Percentiles rank a stretch among this genome's conserved stretches.
phyloP scores from a whole-genome alignment of 2,113 vertebrate genomes.

The Cygnus atratus region DNA sequence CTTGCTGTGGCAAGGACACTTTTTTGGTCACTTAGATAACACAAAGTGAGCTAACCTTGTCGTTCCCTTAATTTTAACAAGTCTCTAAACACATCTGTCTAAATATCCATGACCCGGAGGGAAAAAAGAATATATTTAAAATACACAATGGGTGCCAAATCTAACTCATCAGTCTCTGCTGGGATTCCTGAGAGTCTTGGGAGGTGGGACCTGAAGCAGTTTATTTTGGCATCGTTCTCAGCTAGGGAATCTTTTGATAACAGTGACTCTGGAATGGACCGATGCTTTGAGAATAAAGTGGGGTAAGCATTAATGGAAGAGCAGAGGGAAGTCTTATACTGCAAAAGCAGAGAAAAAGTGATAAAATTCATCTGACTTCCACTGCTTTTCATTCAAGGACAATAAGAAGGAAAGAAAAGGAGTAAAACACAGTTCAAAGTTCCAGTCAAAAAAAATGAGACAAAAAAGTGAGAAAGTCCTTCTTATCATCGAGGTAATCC shows the following conservation, averaged over 20 bases:
- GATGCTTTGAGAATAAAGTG: background rate
- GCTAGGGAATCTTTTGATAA: conserved; percentile 40
- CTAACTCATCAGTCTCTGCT: conserved; percentile 60
- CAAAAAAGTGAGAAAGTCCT: background rate
- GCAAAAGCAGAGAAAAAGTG: background rate
- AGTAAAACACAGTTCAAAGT: background rate
- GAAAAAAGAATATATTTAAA: conserved; percentile 47
- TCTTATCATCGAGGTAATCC: background rate
- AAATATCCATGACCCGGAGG: conserved; percentile 60
- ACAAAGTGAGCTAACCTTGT: conserved; percentile 12
- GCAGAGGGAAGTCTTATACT: background rate
- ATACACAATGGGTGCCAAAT: conserved; percentile 39
- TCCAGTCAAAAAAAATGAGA: background rate
- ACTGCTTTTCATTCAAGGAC: background rate
- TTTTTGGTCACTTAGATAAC: background rate
- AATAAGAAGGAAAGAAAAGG: background rate
- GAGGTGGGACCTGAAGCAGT: conserved; percentile 52
- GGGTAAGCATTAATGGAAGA: background rate
- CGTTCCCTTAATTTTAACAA: conserved; percentile 29
- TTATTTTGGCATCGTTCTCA: conserved; percentile 56
- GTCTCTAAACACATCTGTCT: conserved; percentile 52
- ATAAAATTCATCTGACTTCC: background rate
- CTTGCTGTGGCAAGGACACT: background rate
- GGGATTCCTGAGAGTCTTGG: conserved; percentile 52
- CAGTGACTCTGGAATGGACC: background rate